phyloP scores from a whole-genome alignment of 2,113 vertebrate species.

The Mystacornis crossleyi region DNA sequence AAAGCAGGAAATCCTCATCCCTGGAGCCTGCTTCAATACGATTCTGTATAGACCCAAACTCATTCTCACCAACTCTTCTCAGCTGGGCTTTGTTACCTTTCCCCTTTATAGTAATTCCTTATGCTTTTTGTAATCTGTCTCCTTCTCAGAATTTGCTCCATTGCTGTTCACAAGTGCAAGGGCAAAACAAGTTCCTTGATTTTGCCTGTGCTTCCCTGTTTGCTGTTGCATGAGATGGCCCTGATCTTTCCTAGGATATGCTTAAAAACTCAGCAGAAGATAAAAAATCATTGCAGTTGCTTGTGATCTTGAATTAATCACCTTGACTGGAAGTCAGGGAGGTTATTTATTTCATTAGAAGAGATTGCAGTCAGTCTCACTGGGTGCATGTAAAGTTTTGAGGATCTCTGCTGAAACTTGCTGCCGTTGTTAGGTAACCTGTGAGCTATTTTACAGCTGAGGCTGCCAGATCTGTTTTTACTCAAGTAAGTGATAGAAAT shows the following conservation, averaged over 20 bases:
- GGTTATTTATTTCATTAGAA: neutral
- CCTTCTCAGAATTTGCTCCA: neutral
- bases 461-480: neutral
- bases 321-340: neutral
- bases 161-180: neutral
- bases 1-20: neutral
- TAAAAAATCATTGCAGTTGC: neutral
- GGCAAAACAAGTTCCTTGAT: neutral
- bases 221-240: neutral
- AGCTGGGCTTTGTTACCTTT: neutral
- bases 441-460: neutral
- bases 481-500: neutral
- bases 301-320: neutral
- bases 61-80: rapidly evolving
- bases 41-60: neutral
- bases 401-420: neutral
- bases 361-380: neutral
- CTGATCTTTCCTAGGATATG: neutral
- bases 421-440: neutral
- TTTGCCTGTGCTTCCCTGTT: neutral
- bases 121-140: neutral
- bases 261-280: neutral
- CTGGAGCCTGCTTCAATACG: neutral
- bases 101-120: neutral
- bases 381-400: neutral